Conservation (phyloP, 1,140 invertebrate genomes). For the Heliconius eleuchia region DNA sequence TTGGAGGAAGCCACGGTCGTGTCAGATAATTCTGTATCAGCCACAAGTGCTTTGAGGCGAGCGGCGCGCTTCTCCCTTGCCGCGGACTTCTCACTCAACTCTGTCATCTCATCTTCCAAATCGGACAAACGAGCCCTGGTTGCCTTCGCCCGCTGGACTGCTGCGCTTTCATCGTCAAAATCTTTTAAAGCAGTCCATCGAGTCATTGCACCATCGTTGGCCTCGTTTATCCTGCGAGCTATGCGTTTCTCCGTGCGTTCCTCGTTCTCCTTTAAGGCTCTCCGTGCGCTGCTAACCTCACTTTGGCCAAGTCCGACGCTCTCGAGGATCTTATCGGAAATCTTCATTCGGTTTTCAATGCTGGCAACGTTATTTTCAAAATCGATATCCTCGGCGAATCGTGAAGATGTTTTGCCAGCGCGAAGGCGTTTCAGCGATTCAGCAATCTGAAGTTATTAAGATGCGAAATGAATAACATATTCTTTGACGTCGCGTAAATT, state of each 20-base stretch:
- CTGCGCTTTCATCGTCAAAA: constrained; percentile 66
- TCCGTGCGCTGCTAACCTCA: constrained; percentile 68
- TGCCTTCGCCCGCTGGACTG: constrained; percentile 64
- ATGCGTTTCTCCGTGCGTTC: constrained; percentile 80
- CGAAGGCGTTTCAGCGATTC: constrained; percentile 78
- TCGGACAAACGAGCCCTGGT: constrained; percentile 82
- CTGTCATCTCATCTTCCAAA: constrained; percentile 84
- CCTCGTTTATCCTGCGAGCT: constrained; percentile 68
- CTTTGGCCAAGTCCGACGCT: constrained; percentile 76
- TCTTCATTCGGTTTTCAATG: constrained; percentile 79
- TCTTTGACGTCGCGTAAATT: no score
- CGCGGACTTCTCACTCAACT: constrained; percentile 81
- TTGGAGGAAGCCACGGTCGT: constrained; percentile 57
- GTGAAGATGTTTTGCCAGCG: constrained; percentile 80
- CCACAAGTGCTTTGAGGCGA: constrained; percentile 81
- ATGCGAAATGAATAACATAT: neutral
- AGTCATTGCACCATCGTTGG: constrained; percentile 64
- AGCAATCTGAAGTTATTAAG: constrained; percentile 64
- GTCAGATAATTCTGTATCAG: constrained; percentile 74
- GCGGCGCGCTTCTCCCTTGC: constrained; percentile 82
- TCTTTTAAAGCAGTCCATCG: constrained; percentile 81
- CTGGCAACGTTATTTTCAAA: constrained; percentile 81
- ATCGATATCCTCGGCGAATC: constrained; percentile 82
- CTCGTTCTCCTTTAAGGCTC: constrained; percentile 75
- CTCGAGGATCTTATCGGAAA: constrained; percentile 83